phyloP scores from a whole-genome alignment of 2,888 invertebrate species.

The Auanema freiburgensis region DNA sequence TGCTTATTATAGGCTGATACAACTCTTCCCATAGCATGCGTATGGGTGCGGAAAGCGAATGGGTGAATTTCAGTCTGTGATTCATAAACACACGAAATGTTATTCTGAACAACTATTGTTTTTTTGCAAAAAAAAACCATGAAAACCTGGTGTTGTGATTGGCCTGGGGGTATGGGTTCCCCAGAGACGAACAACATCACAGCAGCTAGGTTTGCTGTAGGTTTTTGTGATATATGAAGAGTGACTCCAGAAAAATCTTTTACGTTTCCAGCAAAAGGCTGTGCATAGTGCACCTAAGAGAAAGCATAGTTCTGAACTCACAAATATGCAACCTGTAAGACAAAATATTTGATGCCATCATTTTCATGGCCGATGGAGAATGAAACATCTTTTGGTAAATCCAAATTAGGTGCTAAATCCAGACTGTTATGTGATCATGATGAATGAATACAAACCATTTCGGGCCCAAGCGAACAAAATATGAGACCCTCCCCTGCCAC shows the following conservation, averaged over 20 bases:
- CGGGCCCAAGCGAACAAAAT: constrained; percentile 73
- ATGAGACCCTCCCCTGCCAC: constrained; percentile 61
- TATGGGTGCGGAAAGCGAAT: constrained; percentile 68
- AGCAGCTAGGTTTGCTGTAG: constrained; percentile 63
- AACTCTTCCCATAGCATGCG: constrained; percentile 67
- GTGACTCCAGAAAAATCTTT: constrained; percentile 67
- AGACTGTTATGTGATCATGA: neutral
- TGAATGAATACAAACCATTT: constrained; percentile 63
- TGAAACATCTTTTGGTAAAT: constrained; percentile 70
- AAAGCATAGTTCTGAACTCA: neutral
- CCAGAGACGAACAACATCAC: constrained; percentile 65
- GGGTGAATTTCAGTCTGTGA: constrained; percentile 38
- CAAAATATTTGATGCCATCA: constrained; percentile 68
- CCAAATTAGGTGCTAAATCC: constrained; percentile 68
- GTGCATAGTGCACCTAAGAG: constrained; percentile 57
- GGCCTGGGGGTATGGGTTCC: constrained; percentile 64
- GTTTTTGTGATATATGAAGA: constrained; percentile 54
- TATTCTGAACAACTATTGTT: constrained; percentile 62
- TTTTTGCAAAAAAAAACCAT: neutral
- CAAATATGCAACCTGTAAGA: constrained; percentile 66
- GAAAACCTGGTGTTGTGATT: constrained; percentile 48
- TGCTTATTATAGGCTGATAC: constrained; percentile 67
- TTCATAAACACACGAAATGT: constrained; percentile 68
- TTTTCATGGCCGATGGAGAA: constrained; percentile 70
- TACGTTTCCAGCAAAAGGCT: constrained; percentile 63